These are phyloP conservation scores for Drosophila sordidula DNA, from an alignment of 2,888 invertebrate species.

Conservation along the genomic window DNA sequence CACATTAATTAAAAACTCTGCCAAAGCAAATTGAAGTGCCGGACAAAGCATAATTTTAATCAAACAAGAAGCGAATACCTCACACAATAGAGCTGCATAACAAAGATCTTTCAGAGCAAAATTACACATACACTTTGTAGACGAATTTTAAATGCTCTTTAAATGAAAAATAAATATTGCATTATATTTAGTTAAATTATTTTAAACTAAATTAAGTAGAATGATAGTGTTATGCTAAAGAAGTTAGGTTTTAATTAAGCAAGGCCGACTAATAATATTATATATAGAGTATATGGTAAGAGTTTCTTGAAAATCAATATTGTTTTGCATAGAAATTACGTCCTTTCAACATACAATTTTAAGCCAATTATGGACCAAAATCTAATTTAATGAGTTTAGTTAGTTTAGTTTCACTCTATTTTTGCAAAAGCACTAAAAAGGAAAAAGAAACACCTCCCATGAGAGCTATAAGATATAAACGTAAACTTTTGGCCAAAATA, in stretches of 20 bases:
- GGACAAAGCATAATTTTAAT: constrained; percentile 73
- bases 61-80: constrained; percentile 52
- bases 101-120: not conserved
- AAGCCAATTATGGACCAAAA: too few species aligned
- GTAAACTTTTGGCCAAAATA: not conserved
- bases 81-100: constrained; percentile 39
- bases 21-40: constrained; percentile 68
- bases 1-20: constrained; percentile 70
- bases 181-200: not conserved
- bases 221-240: not conserved
- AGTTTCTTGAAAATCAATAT: not conserved
- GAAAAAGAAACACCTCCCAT: too few species aligned
- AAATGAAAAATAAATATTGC: not conserved
- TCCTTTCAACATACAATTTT: not conserved
- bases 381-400: too few species aligned
- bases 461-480: too few species aligned
- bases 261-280: too few species aligned
- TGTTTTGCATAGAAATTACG: not conserved
- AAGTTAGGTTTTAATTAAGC: not conserved
- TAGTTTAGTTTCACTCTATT: too few species aligned
- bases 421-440: too few species aligned
- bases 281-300: not conserved
- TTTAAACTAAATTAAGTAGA: too few species aligned
- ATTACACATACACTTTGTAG: not conserved
- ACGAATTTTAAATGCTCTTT: constrained; percentile 10